Evolutionary conservation across 2,797 vertebrate species (phyloP).

Genomic region (Bradypus variegatus): DNA sequence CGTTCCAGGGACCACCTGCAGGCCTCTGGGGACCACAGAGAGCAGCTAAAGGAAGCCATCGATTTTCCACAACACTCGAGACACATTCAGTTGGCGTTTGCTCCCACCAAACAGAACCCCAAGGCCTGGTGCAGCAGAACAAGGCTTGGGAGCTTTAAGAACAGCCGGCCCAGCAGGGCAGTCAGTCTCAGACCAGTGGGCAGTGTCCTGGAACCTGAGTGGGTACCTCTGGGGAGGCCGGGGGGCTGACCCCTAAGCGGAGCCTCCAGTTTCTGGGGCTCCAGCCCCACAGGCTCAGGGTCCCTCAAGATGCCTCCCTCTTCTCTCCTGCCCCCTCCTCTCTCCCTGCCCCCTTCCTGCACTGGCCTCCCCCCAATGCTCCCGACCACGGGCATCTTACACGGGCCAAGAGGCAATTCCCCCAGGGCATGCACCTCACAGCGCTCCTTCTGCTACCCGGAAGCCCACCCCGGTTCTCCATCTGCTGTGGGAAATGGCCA

Average conservation of each 20-base stretch:
- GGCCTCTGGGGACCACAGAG: background rate
- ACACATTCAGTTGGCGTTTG: background rate
- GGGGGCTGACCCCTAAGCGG: too few species aligned
- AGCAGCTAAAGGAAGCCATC: background rate
- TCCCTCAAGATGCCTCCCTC: background rate
- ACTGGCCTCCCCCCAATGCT: too few species aligned
- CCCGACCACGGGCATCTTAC: background rate
- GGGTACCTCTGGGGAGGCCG: too few species aligned
- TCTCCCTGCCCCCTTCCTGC: background rate
- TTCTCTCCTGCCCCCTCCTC: background rate
- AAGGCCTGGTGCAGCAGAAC: background rate
- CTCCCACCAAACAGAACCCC: background rate
- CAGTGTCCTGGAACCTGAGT: background rate
- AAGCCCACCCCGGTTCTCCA: background rate
- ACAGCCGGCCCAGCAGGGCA: fast-evolving
- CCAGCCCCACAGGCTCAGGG: too few species aligned
- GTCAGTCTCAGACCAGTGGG: background rate
- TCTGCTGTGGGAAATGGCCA: background rate
- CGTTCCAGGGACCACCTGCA: background rate
- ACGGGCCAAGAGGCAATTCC: background rate
- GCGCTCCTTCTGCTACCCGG: fast-evolving
- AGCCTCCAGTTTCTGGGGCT: background rate
- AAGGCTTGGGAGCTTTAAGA: background rate
- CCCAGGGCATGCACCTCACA: background rate
- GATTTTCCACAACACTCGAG: background rate